Base-by-base conservation (phyloP, 1,140 invertebrate genomes). In the Anadara kagoshimensis region DNA sequence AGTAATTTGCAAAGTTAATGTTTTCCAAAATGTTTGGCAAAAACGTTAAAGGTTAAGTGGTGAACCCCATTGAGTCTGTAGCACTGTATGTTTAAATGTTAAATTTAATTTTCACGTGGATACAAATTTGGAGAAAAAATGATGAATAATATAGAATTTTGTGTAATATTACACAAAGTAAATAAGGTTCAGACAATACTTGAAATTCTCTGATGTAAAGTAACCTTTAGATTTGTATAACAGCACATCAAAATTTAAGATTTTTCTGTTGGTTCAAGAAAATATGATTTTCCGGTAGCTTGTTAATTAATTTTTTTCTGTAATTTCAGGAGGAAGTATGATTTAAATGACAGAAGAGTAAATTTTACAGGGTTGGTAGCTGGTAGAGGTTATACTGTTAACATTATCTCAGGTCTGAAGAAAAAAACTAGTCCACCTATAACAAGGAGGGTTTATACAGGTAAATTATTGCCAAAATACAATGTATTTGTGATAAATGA, bases 361-460 rank as follows among this genome's bases (percentile, higher is more conserved):
- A 63, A n/a, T 11, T 70, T 79, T 58, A 54, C 51, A 43, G 61
- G 61, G 41, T 64, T 82, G 5, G 26, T 69, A 8, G 70, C 80
- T 24, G 80, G 80, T 0, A 71, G 58, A 54, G 57, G 54, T 29
- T 82, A 82, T 56, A 43, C 62, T 2, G 75, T 77, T 2, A 58
- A 54, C 8, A 68, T 79, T 8, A 57, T 62, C 20, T 70, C 78
- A 10, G 62, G 41, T 7, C 69, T 58, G 24, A 57, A 57, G 24
- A 26, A 71, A 14, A 73, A 63, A 47, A 64, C 56, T 11, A 82
- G 78, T 44, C 36, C 20, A 11, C 45, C 56, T 0, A 53, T 58
- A n/a, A 73, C 44, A 45, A 49, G 45, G 5, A 53, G 24, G 8
- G 41, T 79, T 18, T 61, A 73, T n/a, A 82, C 80, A 59, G 69